These are phyloP conservation scores for Miichthys miiuy DNA, from an alignment of 2,797 vertebrate genomes.

Conservation along the genomic window DNA sequence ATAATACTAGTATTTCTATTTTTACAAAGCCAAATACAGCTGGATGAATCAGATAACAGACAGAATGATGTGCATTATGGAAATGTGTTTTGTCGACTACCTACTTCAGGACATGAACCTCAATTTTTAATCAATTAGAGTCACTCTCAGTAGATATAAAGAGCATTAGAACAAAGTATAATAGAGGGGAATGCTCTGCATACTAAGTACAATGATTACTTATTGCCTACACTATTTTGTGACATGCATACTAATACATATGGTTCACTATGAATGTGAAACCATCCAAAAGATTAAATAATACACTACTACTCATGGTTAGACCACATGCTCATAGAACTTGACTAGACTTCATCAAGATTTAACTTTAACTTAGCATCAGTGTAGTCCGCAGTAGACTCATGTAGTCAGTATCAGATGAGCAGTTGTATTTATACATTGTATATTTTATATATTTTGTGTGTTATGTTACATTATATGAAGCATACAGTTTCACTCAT, in stretches of 20 bases:
- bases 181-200: constrained; percentile 27
- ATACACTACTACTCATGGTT: not conserved
- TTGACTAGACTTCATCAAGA: not conserved
- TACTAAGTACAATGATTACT: constrained; percentile 26
- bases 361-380: not conserved
- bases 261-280: constrained; percentile 19
- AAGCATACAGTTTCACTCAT: not conserved
- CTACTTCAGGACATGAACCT: constrained; percentile 16
- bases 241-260: constrained; percentile 27
- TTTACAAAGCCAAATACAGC: constrained; percentile 7
- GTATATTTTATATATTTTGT: not conserved
- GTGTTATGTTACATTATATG: not conserved
- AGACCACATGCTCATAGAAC: not conserved
- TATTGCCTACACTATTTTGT: constrained; percentile 7
- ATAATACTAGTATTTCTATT: not conserved
- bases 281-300: not conserved
- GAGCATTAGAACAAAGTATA: constrained; percentile 34
- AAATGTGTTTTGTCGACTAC: not conserved
- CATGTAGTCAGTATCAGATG: constrained; percentile 1
- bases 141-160: constrained; percentile 26
- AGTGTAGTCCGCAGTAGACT: not conserved
- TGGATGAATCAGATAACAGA: constrained; percentile 10
- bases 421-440: not conserved
- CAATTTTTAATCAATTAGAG: constrained; percentile 34
- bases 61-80: constrained; percentile 4